Percentiles rank a stretch among this genome's conserved stretches.
Conservation (phyloP, 2,113 vertebrate species). For the Aspidoscelis tigris region DNA sequence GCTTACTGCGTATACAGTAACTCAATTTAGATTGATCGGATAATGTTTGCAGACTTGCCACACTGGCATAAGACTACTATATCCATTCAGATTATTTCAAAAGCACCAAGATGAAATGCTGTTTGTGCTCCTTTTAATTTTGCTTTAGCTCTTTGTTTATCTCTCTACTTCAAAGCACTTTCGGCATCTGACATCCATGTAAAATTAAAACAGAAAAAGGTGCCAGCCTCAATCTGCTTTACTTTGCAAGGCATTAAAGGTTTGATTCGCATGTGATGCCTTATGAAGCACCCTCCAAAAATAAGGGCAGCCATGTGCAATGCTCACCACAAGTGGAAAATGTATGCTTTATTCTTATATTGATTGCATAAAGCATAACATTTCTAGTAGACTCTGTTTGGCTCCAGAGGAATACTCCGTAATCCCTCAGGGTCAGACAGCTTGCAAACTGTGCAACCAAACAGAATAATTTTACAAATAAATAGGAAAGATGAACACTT, state of each 20-base stretch:
- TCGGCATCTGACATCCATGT: conserved; percentile 69
- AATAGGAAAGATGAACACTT: background rate
- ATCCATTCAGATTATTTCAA: conserved; percentile 69
- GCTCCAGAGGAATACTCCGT: conserved; percentile 26
- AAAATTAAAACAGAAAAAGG: conserved; percentile 73
- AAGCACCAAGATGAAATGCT: conserved; percentile 75
- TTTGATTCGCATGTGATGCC: conserved; percentile 64
- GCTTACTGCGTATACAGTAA: conserved; percentile 78
- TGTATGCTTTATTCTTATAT: background rate
- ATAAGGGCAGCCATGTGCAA: conserved; percentile 57
- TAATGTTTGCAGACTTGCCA: conserved; percentile 76
- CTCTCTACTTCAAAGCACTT: conserved; percentile 73
- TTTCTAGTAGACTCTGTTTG: conserved; percentile 48
- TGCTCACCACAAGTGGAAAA: conserved; percentile 35
- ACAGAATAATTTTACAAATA: background rate
- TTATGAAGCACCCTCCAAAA: conserved; percentile 50
- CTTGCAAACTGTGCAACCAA: conserved; percentile 7
- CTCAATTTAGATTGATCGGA: conserved; percentile 80
- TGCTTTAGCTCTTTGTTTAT: conserved; percentile 76
- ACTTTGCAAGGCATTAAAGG: conserved; percentile 60
- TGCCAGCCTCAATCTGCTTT: conserved; percentile 70
- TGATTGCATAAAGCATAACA: conserved; percentile 35
- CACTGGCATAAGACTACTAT: conserved; percentile 67
- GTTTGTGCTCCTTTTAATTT: conserved; percentile 73
- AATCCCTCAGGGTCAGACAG: background rate